Evolutionary conservation across 2,888 invertebrate species (phyloP), one percentile per base, ranked within the genome.

Genomic region (Hirtodrosophila alboralis): DNA sequence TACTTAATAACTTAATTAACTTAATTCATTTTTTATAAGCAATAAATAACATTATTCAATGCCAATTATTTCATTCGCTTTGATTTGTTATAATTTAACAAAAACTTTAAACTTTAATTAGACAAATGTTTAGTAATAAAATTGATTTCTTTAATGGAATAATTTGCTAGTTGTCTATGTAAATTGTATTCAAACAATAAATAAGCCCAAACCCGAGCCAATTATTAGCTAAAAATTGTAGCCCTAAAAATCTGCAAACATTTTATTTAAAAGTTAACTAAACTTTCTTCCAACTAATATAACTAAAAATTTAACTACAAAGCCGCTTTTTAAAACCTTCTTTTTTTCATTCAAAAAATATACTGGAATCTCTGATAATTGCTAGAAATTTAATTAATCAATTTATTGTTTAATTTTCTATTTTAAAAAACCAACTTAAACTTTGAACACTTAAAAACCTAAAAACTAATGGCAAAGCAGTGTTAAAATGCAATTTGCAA

Each of bases 401-500:
- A 44, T 23, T n/a, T 33, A 12, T 23, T 51, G 3, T 43, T 36
- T 1, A 36, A 23, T 10, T 43, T 10, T 12, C 9, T 12, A n/a
- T 47, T 27, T 23, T n/a, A 33, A 31, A 40, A 41, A 53, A 61
- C 54, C 27, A 61, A 51, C 21, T 33, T 14, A 10, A 45, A 40
- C 16, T 41, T 37, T 33, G 27, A 44, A 27, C 51, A 53, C 28
- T 27, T 21, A 14, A 63, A 56, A 23, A n/a, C n/a, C 14, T 23
- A 23, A 43, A 30, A 56, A 4, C n/a, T 43, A 61, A 58, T 31
- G 36, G 31, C 54, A 53, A 79, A 54, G 41, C 56, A 70, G 49
- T 74, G 67, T 74, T 76, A 43, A 59, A 54, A 49, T 44, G 18
- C 36, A 45, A 81, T 69, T 81, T 69, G 60, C 72, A 81, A 70